These are phyloP conservation scores for Chrysolina haemoptera DNA, from an alignment of 2,888 invertebrate genomes.

Conservation along the genomic window DNA sequence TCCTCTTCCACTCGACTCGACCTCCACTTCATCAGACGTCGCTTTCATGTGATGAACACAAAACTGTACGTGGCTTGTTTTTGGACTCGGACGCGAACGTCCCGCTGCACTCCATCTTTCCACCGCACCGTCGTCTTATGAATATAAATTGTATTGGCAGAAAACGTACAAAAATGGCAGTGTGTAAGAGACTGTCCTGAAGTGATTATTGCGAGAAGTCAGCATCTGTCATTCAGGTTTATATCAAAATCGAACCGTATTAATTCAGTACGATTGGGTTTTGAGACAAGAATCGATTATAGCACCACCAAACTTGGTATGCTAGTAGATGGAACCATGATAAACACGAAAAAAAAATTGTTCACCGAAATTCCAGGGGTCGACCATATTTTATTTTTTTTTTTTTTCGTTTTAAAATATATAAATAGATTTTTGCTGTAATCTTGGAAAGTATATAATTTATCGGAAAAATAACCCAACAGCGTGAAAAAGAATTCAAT, in stretches of 20 bases:
- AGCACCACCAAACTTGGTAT: no score
- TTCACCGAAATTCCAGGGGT: no score
- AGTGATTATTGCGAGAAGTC: not conserved
- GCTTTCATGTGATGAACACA: conserved; percentile 6
- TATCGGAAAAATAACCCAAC: no score
- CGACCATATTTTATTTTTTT: no score
- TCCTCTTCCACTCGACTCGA: not conserved
- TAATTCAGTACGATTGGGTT: no score
- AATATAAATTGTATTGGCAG: conserved; percentile 14
- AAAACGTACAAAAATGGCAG: not conserved
- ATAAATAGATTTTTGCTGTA: no score
- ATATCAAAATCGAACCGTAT: not conserved
- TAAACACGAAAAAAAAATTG: no score
- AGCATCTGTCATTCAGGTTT: not conserved
- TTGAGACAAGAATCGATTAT: no score
- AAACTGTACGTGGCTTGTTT: conserved; percentile 15
- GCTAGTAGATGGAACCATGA: no score
- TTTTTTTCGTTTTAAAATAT: no score
- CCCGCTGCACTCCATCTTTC: not conserved
- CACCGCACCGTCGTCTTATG: conserved; percentile 6
- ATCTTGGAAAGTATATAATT: no score
- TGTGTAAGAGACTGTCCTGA: not conserved
- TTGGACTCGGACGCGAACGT: conserved; percentile 14
- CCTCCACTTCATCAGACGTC: not conserved
- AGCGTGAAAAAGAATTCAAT: no score